These are phyloP conservation scores for Ptychochromis oligacanthus DNA, from an alignment of 2,113 vertebrate species.

Conservation along the genomic window DNA sequence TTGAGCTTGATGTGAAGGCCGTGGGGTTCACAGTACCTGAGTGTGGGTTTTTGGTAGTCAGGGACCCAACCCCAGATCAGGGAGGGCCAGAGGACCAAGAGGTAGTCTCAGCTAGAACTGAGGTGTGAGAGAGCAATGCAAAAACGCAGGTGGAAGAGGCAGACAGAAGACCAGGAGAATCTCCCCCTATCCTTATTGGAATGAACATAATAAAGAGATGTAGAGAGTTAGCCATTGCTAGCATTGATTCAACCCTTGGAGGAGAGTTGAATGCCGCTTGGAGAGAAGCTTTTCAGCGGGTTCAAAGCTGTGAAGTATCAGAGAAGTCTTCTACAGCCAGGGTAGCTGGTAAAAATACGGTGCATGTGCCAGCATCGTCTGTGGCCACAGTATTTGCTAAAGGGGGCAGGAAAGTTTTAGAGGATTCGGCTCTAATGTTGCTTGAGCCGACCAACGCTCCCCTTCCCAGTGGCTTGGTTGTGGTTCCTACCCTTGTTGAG, in stretches of 20 bases:
- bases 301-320: not conserved
- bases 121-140: too few species aligned
- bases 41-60: not conserved
- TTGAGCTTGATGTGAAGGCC: not conserved
- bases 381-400: not conserved
- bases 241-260: not conserved
- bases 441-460: not conserved
- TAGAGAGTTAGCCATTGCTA: not conserved
- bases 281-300: not conserved
- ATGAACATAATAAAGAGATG: not conserved
- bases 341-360: not conserved
- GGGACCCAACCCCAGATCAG: not conserved
- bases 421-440: not conserved
- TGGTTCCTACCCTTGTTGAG: not conserved
- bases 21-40: not conserved
- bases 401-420: not conserved
- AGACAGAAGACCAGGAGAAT: not conserved
- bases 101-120: too few species aligned
- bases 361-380: not conserved
- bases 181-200: not conserved
- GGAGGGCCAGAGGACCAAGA: not conserved
- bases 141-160: too few species aligned
- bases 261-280: not conserved
- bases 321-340: not conserved
- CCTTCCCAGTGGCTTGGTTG: not conserved